phyloP scores from a whole-genome alignment of 1,140 invertebrate genomes.

The Rhyacophila brunnea region DNA sequence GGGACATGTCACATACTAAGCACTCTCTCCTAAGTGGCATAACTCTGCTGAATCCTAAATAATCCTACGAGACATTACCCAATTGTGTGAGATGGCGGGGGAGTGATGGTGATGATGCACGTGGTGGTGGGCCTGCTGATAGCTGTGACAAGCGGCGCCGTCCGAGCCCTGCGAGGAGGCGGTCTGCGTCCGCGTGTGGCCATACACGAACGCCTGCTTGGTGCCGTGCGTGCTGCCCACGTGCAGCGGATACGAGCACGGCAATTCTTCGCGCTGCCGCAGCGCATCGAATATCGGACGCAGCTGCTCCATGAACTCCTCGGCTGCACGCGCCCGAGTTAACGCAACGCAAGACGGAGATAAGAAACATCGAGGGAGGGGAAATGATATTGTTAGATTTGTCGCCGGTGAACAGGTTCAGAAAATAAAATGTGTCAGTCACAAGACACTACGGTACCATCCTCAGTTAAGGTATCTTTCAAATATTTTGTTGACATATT shows the following conservation, averaged over 20 bases:
- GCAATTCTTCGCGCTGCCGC: slow-evolving; percentile 81
- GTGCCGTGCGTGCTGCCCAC: slow-evolving; percentile 64
- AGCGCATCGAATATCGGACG: slow-evolving; percentile 91
- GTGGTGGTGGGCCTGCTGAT: slow-evolving; percentile 50
- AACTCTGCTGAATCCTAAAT: too few species aligned
- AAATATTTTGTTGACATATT: too few species aligned
- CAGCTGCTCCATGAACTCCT: slow-evolving; percentile 89
- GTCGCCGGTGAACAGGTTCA: neutral
- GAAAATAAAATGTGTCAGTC: neutral
- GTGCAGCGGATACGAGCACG: slow-evolving; percentile 83
- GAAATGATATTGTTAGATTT: too few species aligned
- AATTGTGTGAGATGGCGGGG: slow-evolving; percentile 48
- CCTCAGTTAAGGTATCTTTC: too few species aligned
- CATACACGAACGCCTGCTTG: slow-evolving; percentile 56
- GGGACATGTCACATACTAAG: too few species aligned
- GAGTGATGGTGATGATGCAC: slow-evolving; percentile 48
- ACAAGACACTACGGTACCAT: neutral
- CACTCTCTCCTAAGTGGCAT: too few species aligned
- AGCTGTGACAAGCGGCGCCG: slow-evolving; percentile 48
- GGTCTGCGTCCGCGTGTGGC: slow-evolving; percentile 52
- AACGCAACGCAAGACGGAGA: neutral
- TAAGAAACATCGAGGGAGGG: neutral
- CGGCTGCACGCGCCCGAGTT: slow-evolving; percentile 59
- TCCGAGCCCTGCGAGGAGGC: slow-evolving; percentile 50
- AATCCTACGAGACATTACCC: slow-evolving; percentile 42